These are phyloP conservation scores for Diacarnus erythraeanus DNA, from an alignment of 37 sponge, comb jelly and placozoan genomes.

Conservation along the genomic window DNA sequence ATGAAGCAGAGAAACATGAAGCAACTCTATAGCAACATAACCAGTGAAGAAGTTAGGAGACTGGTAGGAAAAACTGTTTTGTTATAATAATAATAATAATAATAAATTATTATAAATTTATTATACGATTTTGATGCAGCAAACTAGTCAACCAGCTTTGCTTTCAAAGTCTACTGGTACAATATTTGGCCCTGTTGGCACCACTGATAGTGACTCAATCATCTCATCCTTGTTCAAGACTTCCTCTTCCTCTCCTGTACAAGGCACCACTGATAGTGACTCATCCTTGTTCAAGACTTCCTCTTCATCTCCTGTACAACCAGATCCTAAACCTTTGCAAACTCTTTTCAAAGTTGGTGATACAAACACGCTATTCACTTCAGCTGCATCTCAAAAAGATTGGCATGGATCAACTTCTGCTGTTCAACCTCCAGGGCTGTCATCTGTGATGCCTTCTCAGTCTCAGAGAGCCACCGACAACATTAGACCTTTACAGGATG, in stretches of 20 bases:
- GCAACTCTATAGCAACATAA: neutral
- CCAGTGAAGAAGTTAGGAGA: neutral
- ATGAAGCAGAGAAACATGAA: neutral
- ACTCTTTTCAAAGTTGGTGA: neutral
- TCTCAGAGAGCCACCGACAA: neutral
- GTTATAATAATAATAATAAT: too few relatives aligned
- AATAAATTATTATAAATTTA: too few relatives aligned
- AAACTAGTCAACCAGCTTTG: too few relatives aligned
- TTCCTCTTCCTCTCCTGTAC: neutral
- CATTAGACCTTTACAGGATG: neutral
- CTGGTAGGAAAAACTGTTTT: conserved; percentile 13
- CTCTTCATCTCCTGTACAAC: neutral
- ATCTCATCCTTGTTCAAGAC: neutral
- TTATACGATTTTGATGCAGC: too few relatives aligned
- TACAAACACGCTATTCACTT: too few relatives aligned
- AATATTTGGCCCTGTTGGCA: neutral
- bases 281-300: neutral
- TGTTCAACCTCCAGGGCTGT: neutral
- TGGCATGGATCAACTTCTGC: neutral
- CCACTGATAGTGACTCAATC: neutral
- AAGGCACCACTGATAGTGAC: neutral
- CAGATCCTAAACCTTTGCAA: too few relatives aligned
- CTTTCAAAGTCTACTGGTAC: neutral
- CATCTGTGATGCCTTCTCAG: neutral
- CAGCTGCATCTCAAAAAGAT: too few relatives aligned